Conservation (phyloP, 1,140 invertebrate genomes). For the Trachymyrmex cornetzi region DNA sequence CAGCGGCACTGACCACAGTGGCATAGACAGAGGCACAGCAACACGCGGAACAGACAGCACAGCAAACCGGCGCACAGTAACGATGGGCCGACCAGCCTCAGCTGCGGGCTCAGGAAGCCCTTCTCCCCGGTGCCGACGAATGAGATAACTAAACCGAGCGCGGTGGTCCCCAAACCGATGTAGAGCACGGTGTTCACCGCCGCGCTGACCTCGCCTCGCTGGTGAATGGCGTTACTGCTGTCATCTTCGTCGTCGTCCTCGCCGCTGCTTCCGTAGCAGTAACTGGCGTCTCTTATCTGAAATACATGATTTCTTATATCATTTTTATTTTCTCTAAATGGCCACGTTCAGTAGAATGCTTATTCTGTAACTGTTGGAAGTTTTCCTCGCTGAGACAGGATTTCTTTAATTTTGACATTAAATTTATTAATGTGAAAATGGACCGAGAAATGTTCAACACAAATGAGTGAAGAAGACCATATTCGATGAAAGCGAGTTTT, state of each 20-base stretch:
- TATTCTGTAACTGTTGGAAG: no score
- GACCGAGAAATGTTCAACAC: no score
- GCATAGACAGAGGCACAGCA: conserved; percentile 89
- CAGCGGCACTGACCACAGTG: conserved; percentile 84
- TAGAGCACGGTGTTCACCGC: conserved; percentile 93
- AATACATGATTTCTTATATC: conserved; percentile 57
- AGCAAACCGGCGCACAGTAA: conserved; percentile 89
- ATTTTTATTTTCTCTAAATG: not conserved
- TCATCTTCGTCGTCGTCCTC: conserved; percentile 88
- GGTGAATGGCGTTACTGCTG: conserved; percentile 79
- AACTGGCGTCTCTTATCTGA: conserved; percentile 92
- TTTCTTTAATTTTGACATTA: no score
- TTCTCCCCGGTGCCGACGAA: conserved; percentile 96
- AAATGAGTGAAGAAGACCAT: no score
- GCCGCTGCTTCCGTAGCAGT: conserved; percentile 89
- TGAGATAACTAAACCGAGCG: conserved; percentile 93
- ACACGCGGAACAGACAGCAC: conserved; percentile 88
- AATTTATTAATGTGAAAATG: no score
- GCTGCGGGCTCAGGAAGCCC: conserved; percentile 94
- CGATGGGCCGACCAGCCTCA: conserved; percentile 93
- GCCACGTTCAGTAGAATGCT: no score
- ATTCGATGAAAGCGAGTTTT: no score
- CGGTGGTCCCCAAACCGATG: conserved; percentile 93
- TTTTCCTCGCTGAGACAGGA: no score
- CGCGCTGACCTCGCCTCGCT: conserved; percentile 88